phyloP scores from a whole-genome alignment of 1,140 invertebrate species.

The Bombus consobrinus region DNA sequence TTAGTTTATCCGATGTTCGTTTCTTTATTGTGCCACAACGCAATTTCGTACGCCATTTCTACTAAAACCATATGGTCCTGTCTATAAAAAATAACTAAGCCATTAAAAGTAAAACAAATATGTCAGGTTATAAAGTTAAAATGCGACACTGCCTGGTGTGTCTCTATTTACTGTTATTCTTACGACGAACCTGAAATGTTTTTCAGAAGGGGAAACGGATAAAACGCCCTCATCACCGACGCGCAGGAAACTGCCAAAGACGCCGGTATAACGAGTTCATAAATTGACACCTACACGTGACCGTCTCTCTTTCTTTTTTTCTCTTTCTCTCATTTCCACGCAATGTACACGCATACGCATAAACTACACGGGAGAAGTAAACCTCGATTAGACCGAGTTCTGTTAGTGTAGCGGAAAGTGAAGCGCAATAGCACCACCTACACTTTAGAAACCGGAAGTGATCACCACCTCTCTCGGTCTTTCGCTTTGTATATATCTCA shows the following conservation, averaged over 20 bases:
- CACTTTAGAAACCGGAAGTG: constrained; percentile 4
- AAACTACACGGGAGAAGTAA: constrained; percentile 50
- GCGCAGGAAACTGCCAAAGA: constrained; percentile 95
- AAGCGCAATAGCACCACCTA: constrained; percentile 28
- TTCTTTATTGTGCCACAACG: background rate
- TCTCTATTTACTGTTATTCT: background rate
- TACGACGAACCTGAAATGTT: constrained; percentile 54
- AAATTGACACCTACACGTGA: constrained; percentile 81
- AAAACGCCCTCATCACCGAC: constrained; percentile 93
- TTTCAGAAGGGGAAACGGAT: constrained; percentile 90
- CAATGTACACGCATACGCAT: constrained; percentile 67
- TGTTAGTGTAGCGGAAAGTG: constrained; percentile 36
- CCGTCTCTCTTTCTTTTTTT: constrained; percentile 69
- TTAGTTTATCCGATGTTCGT: background rate
- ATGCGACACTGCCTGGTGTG: background rate
- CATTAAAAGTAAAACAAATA: background rate
- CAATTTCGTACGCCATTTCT: background rate
- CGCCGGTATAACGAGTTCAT: constrained; percentile 92
- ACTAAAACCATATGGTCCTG: background rate
- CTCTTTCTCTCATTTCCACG: constrained; percentile 72
- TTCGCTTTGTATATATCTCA: constrained; percentile 40
- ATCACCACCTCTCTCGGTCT: constrained; percentile 24
- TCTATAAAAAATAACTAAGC: background rate
- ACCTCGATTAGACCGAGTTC: constrained; percentile 61
- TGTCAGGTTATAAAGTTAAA: background rate